Percentiles rank a stretch among this genome's conserved stretches.
Evolutionary conservation across 2,113 vertebrate genomes (phyloP).

Genomic region (Saiga tatarica): DNA sequence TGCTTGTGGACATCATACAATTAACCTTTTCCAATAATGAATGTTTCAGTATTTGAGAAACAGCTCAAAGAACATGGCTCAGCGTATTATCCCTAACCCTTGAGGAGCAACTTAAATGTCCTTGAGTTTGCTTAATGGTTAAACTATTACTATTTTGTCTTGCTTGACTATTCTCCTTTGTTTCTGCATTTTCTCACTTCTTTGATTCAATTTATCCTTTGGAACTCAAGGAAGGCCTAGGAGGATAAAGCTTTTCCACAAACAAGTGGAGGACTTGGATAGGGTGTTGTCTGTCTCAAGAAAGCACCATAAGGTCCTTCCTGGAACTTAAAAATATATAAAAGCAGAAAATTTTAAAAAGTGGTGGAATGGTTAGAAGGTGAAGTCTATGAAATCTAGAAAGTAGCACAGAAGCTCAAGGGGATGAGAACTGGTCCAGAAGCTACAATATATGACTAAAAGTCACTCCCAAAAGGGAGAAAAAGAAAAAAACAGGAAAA

Average conservation of each 20-base stretch:
- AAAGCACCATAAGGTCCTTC: background rate
- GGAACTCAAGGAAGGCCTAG: background rate
- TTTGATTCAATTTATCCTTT: background rate
- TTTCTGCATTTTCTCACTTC: background rate
- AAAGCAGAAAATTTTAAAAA: background rate
- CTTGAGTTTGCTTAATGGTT: background rate
- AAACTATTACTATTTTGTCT: background rate
- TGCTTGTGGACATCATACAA: background rate
- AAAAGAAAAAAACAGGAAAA: background rate
- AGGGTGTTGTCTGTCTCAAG: background rate
- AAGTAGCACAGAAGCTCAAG: background rate
- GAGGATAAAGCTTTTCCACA: background rate
- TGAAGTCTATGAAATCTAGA: background rate
- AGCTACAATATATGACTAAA: background rate
- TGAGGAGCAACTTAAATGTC: background rate
- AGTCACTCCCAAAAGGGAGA: background rate
- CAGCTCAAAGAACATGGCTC: background rate
- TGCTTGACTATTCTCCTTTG: background rate
- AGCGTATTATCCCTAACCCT: background rate
- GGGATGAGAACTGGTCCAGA: background rate
- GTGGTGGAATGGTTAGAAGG: background rate
- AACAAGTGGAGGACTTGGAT: background rate
- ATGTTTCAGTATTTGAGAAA: background rate
- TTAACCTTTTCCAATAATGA: background rate
- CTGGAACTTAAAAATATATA: background rate